These are phyloP conservation scores for Caenorhabditis briggsae DNA, from an alignment of 1,140 invertebrate genomes.

Conservation along the genomic window DNA sequence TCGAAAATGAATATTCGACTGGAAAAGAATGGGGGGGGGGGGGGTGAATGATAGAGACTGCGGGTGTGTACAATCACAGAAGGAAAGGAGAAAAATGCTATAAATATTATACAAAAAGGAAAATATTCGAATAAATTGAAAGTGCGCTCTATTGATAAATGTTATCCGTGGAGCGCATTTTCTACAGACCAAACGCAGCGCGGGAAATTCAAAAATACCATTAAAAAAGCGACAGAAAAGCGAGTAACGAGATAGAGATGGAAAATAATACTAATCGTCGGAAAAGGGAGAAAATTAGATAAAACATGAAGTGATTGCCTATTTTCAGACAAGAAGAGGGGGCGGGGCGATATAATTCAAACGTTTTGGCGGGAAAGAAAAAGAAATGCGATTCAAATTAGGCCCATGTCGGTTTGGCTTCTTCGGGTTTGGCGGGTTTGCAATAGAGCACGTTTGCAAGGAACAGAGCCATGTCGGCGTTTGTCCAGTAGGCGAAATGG, in stretches of 20 bases:
- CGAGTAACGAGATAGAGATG: neutral
- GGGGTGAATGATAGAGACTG: neutral
- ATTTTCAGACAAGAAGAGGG: neutral
- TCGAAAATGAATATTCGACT: too few relatives aligned
- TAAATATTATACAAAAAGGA: slow-evolving; percentile 36
- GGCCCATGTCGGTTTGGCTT: slow-evolving; percentile 42
- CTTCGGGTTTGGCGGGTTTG: slow-evolving; percentile 25
- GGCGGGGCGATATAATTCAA: neutral
- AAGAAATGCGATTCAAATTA: neutral
- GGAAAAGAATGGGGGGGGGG: neutral
- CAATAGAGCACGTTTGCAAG: slow-evolving; percentile 63
- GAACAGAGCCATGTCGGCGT: slow-evolving; percentile 65
- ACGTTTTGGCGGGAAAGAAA: neutral
- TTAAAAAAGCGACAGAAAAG: neutral
- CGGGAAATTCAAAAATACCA: neutral
- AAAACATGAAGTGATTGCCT: slow-evolving; percentile 41
- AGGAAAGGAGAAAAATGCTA: neutral
- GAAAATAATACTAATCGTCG: neutral
- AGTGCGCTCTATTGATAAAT: too few relatives aligned
- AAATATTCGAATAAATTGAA: neutral
- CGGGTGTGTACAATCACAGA: neutral
- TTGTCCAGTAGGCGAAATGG: slow-evolving; percentile 68
- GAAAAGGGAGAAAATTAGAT: neutral
- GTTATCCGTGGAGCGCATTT: neutral
- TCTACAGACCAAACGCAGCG: too few relatives aligned